Percentiles rank a stretch among this genome's conserved stretches.
phyloP scores from a whole-genome alignment of 2,797 vertebrate genomes.

The Arnoldichthys spilopterus region DNA sequence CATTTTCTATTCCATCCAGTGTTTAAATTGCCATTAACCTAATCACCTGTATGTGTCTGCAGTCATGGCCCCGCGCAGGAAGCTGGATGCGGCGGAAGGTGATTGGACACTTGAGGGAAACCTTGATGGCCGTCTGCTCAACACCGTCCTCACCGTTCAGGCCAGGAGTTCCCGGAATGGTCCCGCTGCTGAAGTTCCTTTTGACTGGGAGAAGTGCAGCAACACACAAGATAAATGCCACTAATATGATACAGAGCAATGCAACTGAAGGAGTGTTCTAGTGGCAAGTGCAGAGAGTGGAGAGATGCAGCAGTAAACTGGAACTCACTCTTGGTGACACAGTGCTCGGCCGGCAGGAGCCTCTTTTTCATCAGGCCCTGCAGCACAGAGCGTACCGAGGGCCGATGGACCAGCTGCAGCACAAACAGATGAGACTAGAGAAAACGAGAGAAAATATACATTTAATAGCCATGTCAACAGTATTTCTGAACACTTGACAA shows the following conservation, averaged over 20 bases:
- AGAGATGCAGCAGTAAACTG: no score
- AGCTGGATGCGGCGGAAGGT: constrained; percentile 96
- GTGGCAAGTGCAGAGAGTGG: not conserved
- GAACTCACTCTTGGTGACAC: constrained; percentile 87
- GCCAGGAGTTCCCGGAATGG: constrained; percentile 90
- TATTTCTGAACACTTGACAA: not conserved
- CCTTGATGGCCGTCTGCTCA: constrained; percentile 96
- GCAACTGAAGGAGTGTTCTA: not conserved
- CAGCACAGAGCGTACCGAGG: constrained; percentile 85
- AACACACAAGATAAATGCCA: not conserved
- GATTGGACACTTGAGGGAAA: constrained; percentile 96
- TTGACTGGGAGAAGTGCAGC: constrained; percentile 79
- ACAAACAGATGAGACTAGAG: constrained; percentile 87
- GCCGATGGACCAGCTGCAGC: constrained; percentile 87
- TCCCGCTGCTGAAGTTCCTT: constrained; percentile 93
- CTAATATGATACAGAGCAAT: not conserved
- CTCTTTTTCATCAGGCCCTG: constrained; percentile 90
- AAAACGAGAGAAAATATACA: not conserved
- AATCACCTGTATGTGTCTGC: constrained; percentile 91
- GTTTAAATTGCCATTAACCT: not conserved
- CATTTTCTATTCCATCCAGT: not conserved
- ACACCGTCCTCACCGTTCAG: constrained; percentile 94
- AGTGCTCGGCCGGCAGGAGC: constrained; percentile 86
- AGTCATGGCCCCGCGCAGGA: constrained; percentile 92
- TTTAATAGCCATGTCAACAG: not conserved